Base-by-base conservation (phyloP, 2,888 invertebrate species). In the Tupiocoris notatus region DNA sequence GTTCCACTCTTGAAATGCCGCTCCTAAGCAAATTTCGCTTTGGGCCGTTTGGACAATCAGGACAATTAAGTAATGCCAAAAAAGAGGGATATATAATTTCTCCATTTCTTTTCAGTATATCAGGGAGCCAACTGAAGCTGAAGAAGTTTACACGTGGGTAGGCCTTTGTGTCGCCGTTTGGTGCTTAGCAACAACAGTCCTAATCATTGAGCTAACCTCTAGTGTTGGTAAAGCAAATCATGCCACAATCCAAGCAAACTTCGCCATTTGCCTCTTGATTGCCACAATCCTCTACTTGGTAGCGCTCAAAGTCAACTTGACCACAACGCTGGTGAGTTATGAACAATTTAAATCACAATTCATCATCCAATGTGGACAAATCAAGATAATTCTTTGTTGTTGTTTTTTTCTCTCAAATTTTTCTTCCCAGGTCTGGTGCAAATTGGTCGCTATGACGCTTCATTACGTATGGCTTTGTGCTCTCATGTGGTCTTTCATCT, bases 401-500 rank as follows among this genome's bases (percentile, higher is more conserved):
- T n/a, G n/a, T n/a, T n/a, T n/a, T n/a, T n/a, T n/a, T n/a, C n/a
- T n/a, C n/a, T n/a, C n/a, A n/a, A n/a, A n/a, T n/a, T n/a, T n/a
- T n/a, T 54, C 74, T 23, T 58, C 70, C 23, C 65, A 79, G 79
- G 90, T 91, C 94, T 88, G 90, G 39, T 97, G 97, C 85, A 95
- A 95, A 84, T 85, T 96, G 82, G 87, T 92, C 65, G 95, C 96
- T 17, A 96, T 97, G 85, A 89, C 91, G 63, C 87, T 98, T 78
- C 97, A 98, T 85, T 97, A 96, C 86, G 90, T 95, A 83, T 97
- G 95, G 94, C 86, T 96, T 82, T 89, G 91, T 24, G 91, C 94
- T 16, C 94, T 96, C 82, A 91, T 91, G 20, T 98, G 98, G 98
- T 89, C 93, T 81, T 89, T 96, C 80, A 92, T 96, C 73, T 96